Base-by-base conservation (phyloP, 2,797 vertebrate species). In the Toxotes lorentzi region DNA sequence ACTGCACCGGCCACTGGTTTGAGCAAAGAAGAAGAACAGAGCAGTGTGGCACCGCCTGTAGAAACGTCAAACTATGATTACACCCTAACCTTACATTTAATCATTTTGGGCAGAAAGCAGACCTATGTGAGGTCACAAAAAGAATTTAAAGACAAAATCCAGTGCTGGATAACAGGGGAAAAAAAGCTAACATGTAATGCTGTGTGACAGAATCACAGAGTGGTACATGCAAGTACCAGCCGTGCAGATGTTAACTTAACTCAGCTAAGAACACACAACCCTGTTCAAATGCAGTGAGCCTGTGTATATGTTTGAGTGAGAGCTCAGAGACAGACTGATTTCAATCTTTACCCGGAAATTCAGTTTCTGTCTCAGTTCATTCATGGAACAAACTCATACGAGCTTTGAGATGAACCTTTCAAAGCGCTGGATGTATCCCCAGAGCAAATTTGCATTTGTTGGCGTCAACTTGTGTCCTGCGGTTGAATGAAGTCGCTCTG, bases 11-110 rank as follows among this genome's bases (percentile, higher is more conserved):
- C 34, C 51, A 9, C n/a, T 53, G 56, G 17, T 53, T 51, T 53
- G 24, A 64, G n/a, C 4, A 41, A 61, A 61, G 19, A 51, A 61
- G 19, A 51, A 63, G 21, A 47, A 21, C 57, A 65, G 17, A 43
- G 43, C 3, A 3, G 13, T 32, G 41, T 7, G n/a, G 54, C 30
- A 38, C 34, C 30, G 56, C 45, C 7, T 50, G 27, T 40, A 43
- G 24, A 57, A 57, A 73, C 54, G 61, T 40, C 24, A 4, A n/a
- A 19, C 40, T 50, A 45, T 59, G 5, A 48, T 70, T 65, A 47
- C 19, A 56, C 17, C 4, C 12, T n/a, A 17, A 9, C 23, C 23
- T 63, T 48, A 47, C 16, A 21, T 56, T 40, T 67, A 48, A 35
- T 70, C 50, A 43, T 54, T 66, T 21, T 17, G 2, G 54, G 17